These are phyloP conservation scores for Halocaridina rubra DNA, from an alignment of 2,888 invertebrate species.

Conservation along the genomic window DNA sequence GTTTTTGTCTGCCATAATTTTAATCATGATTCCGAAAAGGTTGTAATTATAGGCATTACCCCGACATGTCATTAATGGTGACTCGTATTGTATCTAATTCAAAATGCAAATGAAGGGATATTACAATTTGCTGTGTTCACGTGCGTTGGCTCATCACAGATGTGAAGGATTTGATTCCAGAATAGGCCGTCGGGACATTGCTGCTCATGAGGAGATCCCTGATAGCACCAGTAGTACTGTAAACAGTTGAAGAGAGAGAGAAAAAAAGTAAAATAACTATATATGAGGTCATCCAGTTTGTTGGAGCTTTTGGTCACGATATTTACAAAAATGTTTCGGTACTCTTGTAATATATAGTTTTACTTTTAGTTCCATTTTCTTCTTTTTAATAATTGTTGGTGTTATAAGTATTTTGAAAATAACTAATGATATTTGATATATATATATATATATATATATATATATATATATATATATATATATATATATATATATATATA, in stretches of 20 bases:
- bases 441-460: background rate
- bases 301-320: background rate
- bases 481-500: background rate
- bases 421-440: background rate
- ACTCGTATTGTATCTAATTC: too few species aligned
- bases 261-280: too few species aligned
- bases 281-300: background rate
- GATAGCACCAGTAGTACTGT: conserved; percentile 47
- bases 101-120: conserved; percentile 15
- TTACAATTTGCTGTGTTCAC: conserved; percentile 40
- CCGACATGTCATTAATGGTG: too few species aligned
- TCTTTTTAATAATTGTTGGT: background rate
- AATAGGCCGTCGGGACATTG: conserved; percentile 17
- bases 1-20: too few species aligned
- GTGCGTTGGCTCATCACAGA: conserved; percentile 5
- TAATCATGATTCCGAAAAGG: too few species aligned
- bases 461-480: background rate
- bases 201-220: conserved; percentile 18
- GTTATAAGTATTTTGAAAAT: background rate
- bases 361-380: background rate
- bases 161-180: conserved; percentile 17
- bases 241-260: background rate
- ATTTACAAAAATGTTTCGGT: background rate
- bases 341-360: background rate
- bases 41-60: too few species aligned